Evolutionary conservation across 1,140 invertebrate species (phyloP), one percentile per base, ranked within the genome.

Genomic region (Solenopsis invicta): DNA sequence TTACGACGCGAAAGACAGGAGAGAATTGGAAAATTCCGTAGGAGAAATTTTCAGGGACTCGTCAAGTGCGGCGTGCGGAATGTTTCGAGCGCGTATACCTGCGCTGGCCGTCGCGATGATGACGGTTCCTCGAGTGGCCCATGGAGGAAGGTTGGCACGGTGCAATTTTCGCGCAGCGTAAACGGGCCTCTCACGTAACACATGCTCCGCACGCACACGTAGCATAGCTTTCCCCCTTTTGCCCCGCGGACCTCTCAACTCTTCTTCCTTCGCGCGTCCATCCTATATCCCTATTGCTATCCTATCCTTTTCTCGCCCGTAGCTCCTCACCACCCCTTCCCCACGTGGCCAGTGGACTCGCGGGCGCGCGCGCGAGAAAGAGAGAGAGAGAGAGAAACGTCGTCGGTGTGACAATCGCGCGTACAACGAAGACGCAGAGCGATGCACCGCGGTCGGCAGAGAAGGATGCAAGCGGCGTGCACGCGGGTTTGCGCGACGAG

Each of bases 151-250:
- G 59, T 52, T 56, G 67, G 69, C 59, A 64, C 64, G 56, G 66
- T 69, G 74, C 69, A 56, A 90, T 90, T 89, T 90, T 89, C 87
- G 80, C 72, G 56, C 87, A 21, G 41, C 21, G 85, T 71, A 80
- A 86, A 29, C 72, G 86, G 88, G 52, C 89, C 85, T 85, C 61
- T 91, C 89, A 76, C 81, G 87, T 89, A 90, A 90, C 82, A 86
- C 88, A 91, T 85, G 82, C 88, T 87, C 67, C 61, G 64, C 85
- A 87, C 90, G 85, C 75, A 76, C 72, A 77, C 85, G 78, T 86
- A 69, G 62, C 50, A 54, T 52, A 2, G n/a, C n/a, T n/a, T 29
- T 0, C 1, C 29, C 29, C 29, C 24, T 77, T 9, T 75, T 66
- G 50, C 88, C 64, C 81, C 86, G 37, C 76, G 87, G 24, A 69